Percentiles rank a stretch among this genome's conserved stretches.
Evolutionary conservation across 1,140 invertebrate genomes (phyloP).

Genomic region (Goniozus legneri): DNA sequence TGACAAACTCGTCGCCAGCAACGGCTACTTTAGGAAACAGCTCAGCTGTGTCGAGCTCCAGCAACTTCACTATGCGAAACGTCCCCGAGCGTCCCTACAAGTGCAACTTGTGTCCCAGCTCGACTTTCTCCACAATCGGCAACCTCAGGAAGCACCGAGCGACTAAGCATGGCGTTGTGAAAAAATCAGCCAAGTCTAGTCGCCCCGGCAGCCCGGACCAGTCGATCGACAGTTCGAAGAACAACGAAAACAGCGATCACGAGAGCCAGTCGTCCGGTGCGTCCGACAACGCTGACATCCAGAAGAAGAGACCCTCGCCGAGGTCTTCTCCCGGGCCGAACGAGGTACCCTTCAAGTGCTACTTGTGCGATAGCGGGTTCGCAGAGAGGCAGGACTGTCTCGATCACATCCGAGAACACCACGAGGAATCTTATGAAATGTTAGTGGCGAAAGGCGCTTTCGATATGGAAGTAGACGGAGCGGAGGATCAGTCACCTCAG

Average conservation of each 20-base stretch:
- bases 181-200: conserved; percentile 27
- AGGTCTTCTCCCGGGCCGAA: conserved; percentile 35
- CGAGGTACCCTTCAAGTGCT: conserved; percentile 86
- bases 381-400: conserved; percentile 73
- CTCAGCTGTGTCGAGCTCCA: conserved; percentile 29
- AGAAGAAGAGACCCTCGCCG: conserved; percentile 28
- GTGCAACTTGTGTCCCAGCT: conserved; percentile 79
- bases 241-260: conserved; percentile 41
- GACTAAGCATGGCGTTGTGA: conserved; percentile 62
- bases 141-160: conserved; percentile 76
- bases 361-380: conserved; percentile 86
- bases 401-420: conserved; percentile 72
- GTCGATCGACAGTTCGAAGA: conserved; percentile 40
- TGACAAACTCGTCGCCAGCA: conserved; percentile 25
- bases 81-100: conserved; percentile 80
- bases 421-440: conserved; percentile 70
- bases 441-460: conserved; percentile 77
- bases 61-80: conserved; percentile 61
- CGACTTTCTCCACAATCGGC: conserved; percentile 79
- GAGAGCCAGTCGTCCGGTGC: conserved; percentile 50
- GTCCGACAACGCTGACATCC: conserved; percentile 31
- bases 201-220: conserved; percentile 31
- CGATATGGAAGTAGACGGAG: conserved; percentile 57
- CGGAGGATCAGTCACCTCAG: conserved; percentile 42
- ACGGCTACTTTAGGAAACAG: too few relatives aligned